Base-by-base conservation (phyloP, 2,113 vertebrate genomes). In the Xenus cinereus region DNA sequence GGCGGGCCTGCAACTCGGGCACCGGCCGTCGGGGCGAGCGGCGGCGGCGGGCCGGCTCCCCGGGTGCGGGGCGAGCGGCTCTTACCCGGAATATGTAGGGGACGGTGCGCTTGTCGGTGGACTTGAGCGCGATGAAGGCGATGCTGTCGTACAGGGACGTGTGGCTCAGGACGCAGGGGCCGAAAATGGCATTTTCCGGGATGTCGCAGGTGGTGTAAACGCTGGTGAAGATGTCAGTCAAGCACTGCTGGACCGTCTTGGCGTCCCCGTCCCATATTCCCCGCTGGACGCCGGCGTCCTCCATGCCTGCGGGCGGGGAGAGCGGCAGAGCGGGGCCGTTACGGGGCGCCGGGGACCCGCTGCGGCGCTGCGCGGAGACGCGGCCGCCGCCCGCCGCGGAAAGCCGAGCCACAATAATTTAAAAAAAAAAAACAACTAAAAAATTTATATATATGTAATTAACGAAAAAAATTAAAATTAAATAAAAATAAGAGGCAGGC, bases 141-240 rank as follows among this genome's bases (percentile, higher is more conserved):
- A 99, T 99, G 98, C 99, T 99, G 98, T 99, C 99, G 10, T 99
- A 99, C 46, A 99, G 94, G 14, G 99, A 99, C 60, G 99, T 99
- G 97, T 99, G 99, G 98, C 99, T 99, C 96, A 99, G 94, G 68
- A 99, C 98, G 41, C 99, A 99, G 30, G 99, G 99, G 30, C 99
- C 99, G 45, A 99, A 99, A 67, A 99, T 99, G 78, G 99, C 99
- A 92, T 99, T 99, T 96, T 99, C 99, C 0, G 99, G 99, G 66
- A 99, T 98, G 97, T 99, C 99, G 71, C 99, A 99, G 75, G 99
- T 99, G 73, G 99, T 99, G 97, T 98, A 99, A 48, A 99, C 99
- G 91, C 99, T 99, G 74, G 99, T 99, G 94, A 99, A 99, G 76
- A 99, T 99, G 97, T 99, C 99, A 53, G 99, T 99, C 63, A 99